Evolutionary conservation across 2,888 invertebrate species (phyloP).

Genomic region (Rotaria socialis): DNA sequence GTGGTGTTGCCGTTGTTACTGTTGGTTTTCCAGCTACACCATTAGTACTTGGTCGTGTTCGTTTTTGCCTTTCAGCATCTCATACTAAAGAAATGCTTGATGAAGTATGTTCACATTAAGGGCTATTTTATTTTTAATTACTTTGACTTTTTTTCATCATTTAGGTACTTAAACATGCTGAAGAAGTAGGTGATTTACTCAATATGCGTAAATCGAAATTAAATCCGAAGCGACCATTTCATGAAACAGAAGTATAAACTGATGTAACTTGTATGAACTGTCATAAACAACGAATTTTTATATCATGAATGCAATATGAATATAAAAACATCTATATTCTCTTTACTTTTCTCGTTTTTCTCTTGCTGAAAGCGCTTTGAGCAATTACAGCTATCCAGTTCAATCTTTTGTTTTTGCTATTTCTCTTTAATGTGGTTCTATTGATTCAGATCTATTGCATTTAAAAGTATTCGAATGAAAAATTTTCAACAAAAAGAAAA

Average conservation of each 20-base stretch:
- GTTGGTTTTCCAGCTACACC: constrained; percentile 87
- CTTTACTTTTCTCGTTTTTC: neutral
- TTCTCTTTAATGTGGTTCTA: neutral
- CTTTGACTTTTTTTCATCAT: too few relatives aligned
- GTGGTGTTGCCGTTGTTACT: constrained; percentile 80
- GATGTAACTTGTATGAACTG: neutral
- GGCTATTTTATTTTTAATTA: neutral
- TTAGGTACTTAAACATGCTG: constrained; percentile 11
- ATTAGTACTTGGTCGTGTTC: constrained; percentile 61
- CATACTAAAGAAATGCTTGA: constrained; percentile 86
- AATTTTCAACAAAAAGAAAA: neutral
- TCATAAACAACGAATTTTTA: neutral
- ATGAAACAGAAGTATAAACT: neutral
- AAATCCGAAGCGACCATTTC: constrained; percentile 1
- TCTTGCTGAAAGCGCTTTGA: neutral
- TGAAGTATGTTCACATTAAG: constrained; percentile 52
- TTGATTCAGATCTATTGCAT: neutral
- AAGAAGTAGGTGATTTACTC: constrained; percentile 69
- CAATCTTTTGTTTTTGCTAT: neutral
- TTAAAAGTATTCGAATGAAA: neutral
- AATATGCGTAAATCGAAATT: constrained; percentile 69
- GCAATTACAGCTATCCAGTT: neutral
- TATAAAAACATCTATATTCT: neutral
- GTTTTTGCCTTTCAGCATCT: constrained; percentile 86
- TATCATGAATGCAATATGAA: neutral